Percentiles rank a stretch among this genome's conserved stretches.
Conservation (phyloP, 92 coral and sea anemone species). For the Parazoanthus swiftii region DNA sequence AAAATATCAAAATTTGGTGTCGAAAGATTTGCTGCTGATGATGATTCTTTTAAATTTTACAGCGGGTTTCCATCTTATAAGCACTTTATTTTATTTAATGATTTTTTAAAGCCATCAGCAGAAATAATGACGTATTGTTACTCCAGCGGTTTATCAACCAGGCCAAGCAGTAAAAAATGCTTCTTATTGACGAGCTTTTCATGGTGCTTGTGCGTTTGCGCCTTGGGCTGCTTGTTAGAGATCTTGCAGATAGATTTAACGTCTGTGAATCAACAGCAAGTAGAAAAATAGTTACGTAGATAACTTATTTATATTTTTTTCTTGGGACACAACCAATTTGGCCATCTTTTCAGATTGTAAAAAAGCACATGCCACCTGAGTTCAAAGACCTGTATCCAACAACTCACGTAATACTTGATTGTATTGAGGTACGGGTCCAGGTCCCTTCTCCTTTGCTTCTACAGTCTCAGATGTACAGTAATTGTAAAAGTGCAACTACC, state of each 20-base stretch:
- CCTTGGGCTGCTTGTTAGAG: slow-evolving; percentile 48
- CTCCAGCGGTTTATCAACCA: too few species aligned
- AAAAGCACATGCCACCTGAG: slow-evolving; percentile 28
- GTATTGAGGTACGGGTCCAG: slow-evolving; percentile 18
- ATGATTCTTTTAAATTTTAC: too few species aligned
- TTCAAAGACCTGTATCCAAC: slow-evolving; percentile 31
- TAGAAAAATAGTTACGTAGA: slow-evolving; percentile 51
- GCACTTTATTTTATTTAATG: too few species aligned
- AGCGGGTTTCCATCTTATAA: too few species aligned
- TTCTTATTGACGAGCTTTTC: too few species aligned
- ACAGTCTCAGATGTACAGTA: slow-evolving; percentile 33
- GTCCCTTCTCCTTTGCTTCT: slow-evolving; percentile 27
- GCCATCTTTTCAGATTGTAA: slow-evolving; percentile 22
- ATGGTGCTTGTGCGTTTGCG: too few species aligned
- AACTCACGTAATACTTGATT: slow-evolving; percentile 33
- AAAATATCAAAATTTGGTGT: too few species aligned
- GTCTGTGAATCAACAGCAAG: slow-evolving; percentile 32
- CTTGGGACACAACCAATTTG: slow-evolving; percentile 40
- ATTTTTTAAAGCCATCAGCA: too few species aligned
- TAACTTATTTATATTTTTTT: slow-evolving; percentile 49
- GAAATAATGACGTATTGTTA: too few species aligned
- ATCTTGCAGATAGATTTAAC: slow-evolving; percentile 43
- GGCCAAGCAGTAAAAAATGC: too few species aligned
- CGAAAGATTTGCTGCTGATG: too few species aligned
- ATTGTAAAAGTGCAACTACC: too few species aligned